Base-by-base conservation (phyloP, 2,113 vertebrate species). In the Calidris pugnax region DNA sequence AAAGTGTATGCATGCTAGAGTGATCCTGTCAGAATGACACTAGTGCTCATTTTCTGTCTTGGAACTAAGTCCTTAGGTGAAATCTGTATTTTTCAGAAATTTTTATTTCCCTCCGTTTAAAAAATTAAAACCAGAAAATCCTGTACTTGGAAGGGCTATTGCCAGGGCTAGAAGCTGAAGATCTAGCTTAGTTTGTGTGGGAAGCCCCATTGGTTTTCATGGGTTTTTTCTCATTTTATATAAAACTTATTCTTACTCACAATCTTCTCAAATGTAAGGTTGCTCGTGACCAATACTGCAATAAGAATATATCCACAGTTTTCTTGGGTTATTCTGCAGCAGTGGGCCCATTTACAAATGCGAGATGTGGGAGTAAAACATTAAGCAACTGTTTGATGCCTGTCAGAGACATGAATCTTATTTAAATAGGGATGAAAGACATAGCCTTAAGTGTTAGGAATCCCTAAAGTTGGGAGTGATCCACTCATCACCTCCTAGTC, bases 391-490 rank as follows among this genome's bases (percentile, higher is more conserved):
- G 37, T 78, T 81, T 77, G 41, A 63, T 81, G 71, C 62, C 51
- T 91, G 51, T 78, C 71, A 74, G 50, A 91, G 74, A 50, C 13
- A 6, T 63, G 91, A 73, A 94, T 93, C 89, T 93, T 86, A 86
- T 90, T 95, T 93, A 62, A 79, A 51, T 50, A 35, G 45, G 53
- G 72, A 53, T 86, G 77, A 91, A 95, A 89, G 86, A 83, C 66
- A 43, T 95, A 81, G 81, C 74, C 95, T 79, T 32, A 66, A 94
- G 86, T 92, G 60, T 93, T 91, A 84, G 75, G 79, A 84, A 85
- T 94, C 64, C 45, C 14, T 86, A 18, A 87, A 63, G 82, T 5
- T 95, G 85, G 72, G 80, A 91, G 76, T n/a, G 87, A 84, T 78
- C 73, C 50, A 45, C 56, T 93, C 72, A 62, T 62, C 69, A 17